phyloP scores from a whole-genome alignment of 2,113 vertebrate species.

The Leptobrachium leishanense region DNA sequence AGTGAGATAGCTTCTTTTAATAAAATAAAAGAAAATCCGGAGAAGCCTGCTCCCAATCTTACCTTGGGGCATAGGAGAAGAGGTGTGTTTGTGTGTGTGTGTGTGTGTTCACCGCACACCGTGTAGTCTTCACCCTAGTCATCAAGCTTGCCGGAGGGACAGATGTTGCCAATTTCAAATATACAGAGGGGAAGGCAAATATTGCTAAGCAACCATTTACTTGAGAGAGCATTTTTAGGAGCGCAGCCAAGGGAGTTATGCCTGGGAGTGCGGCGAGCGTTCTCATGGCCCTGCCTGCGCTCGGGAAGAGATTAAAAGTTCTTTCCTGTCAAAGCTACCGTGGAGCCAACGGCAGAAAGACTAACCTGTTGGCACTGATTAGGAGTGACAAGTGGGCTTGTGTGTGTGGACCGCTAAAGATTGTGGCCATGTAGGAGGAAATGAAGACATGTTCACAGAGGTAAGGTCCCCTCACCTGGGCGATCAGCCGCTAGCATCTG shows the following conservation, averaged over 20 bases:
- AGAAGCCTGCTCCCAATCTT: conserved; percentile 14
- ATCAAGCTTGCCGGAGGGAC: conserved; percentile 64
- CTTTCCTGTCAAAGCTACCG: conserved; percentile 60
- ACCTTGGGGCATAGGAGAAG: conserved; percentile 32
- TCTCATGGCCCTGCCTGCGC: conserved; percentile 60
- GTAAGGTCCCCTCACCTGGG: conserved; percentile 60
- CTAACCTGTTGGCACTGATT: conserved; percentile 61
- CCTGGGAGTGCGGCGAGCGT: conserved; percentile 63
- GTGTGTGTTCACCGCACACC: conserved; percentile 21
- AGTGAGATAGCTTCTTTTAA: conserved; percentile 2
- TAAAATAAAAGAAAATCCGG: conserved; percentile 11
- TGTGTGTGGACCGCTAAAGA: conserved; percentile 62
- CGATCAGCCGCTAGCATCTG: conserved; percentile 12
- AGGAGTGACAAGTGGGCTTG: conserved; percentile 64
- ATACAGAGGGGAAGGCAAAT: conserved; percentile 67
- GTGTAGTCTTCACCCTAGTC: conserved; percentile 52
- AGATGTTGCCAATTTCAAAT: conserved; percentile 70
- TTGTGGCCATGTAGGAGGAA: conserved; percentile 67
- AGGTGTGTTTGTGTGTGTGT: conserved; percentile 9
- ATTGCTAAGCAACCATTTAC: conserved; percentile 77
- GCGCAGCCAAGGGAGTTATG: conserved; percentile 73
- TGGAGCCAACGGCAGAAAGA: conserved; percentile 54
- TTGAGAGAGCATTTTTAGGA: conserved; percentile 72
- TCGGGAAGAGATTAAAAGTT: conserved; percentile 68
- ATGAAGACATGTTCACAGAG: conserved; percentile 67